phyloP scores from a whole-genome alignment of 2,888 invertebrate genomes.

The Hirtodrosophila confusa region DNA sequence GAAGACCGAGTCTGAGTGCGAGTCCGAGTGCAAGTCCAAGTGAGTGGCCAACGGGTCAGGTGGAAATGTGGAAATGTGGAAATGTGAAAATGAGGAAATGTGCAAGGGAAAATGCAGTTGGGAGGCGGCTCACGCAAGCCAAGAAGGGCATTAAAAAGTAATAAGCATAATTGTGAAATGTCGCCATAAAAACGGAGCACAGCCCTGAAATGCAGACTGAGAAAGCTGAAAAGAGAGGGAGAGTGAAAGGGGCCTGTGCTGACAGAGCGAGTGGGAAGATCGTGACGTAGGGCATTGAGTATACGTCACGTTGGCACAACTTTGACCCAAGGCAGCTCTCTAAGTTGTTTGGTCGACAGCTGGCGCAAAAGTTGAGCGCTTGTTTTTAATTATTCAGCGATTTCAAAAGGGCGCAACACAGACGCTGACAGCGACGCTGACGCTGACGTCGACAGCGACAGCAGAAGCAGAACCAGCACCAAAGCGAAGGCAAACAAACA shows the following conservation, averaged over 20 bases:
- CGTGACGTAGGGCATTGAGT: constrained; percentile 45
- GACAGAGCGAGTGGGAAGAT: background rate
- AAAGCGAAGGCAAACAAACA: constrained; percentile 20
- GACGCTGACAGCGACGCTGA: constrained; percentile 32
- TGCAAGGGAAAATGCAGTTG: constrained; percentile 22
- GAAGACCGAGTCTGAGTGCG: constrained; percentile 4
- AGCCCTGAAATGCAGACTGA: constrained; percentile 38
- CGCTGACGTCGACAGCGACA: constrained; percentile 4
- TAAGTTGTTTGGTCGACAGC: constrained; percentile 72
- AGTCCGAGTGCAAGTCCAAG: constrained; percentile 10
- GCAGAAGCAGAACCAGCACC: constrained; percentile 15
- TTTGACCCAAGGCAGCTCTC: constrained; percentile 68
- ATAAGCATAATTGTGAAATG: constrained; percentile 75
- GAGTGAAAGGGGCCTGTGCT: background rate
- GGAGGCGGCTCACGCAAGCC: constrained; percentile 34
- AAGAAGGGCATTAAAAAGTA: constrained; percentile 65
- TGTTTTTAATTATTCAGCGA: constrained; percentile 71
- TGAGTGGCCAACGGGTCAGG: background rate
- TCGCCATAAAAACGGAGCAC: constrained; percentile 26
- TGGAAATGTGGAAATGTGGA: background rate
- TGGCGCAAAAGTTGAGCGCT: constrained; percentile 66
- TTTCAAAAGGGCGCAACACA: constrained; percentile 38
- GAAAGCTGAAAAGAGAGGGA: too few species aligned
- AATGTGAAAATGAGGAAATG: constrained; percentile 8
- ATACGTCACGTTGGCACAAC: constrained; percentile 57